phyloP scores from a whole-genome alignment of 1,140 invertebrate species.

The Cydia splendana region DNA sequence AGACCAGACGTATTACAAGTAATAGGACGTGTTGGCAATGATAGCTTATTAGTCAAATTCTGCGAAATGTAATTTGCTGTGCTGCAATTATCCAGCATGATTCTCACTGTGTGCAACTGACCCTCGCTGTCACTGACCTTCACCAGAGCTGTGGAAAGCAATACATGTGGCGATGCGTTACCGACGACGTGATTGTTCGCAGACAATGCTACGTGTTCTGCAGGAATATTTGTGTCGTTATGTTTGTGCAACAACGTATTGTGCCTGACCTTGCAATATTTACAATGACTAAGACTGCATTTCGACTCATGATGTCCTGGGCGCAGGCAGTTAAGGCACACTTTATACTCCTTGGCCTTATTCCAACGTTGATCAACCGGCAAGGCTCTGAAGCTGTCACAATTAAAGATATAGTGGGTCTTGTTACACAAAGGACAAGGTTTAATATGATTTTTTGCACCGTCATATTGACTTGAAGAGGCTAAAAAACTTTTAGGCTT shows the following conservation, averaged over 20 bases:
- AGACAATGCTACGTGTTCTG: background rate
- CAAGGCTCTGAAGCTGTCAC: too few relatives aligned
- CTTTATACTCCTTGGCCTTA: too few relatives aligned
- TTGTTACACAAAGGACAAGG: too few relatives aligned
- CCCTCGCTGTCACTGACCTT: slow-evolving; percentile 23
- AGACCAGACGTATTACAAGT: slow-evolving; percentile 37
- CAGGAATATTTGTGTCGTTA: background rate
- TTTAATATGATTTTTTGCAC: too few relatives aligned
- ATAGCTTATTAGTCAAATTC: slow-evolving; percentile 27
- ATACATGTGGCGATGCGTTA: background rate
- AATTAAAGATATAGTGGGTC: too few relatives aligned
- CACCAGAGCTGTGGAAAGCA: slow-evolving; percentile 33
- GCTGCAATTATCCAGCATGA: slow-evolving; percentile 33
- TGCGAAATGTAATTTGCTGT: slow-evolving; percentile 41
- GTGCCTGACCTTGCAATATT: slow-evolving; percentile 39
- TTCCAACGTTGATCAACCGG: too few relatives aligned
- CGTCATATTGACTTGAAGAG: too few relatives aligned
- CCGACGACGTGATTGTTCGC: background rate
- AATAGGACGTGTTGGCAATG: background rate
- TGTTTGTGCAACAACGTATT: slow-evolving; percentile 39
- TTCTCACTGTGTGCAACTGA: background rate
- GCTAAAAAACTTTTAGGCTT: too few relatives aligned
- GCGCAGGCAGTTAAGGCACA: too few relatives aligned
- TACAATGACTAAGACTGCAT: slow-evolving; percentile 41
- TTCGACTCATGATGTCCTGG: too few relatives aligned